Evolutionary conservation across 2,113 vertebrate species (phyloP).

Genomic region (human (Homo sapiens)): GRCh38 chr6:69568501-69569000

Average conservation of each 20-base stretch:
- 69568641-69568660: slow-evolving; percentile 18
- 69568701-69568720: neutral
- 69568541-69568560: neutral
- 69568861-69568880: neutral
- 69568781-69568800: slow-evolving; percentile 31
- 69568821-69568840: neutral
- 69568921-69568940: neutral
- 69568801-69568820: neutral
- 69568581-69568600: neutral
- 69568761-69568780: neutral
- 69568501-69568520: slow-evolving; percentile 9
- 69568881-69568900: neutral
- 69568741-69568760: neutral
- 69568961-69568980: neutral
- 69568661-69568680: neutral
- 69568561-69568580: neutral
- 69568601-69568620: neutral
- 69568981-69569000: neutral
- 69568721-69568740: neutral
- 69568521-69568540: neutral
- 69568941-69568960: neutral
- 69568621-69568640: neutral
- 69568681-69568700: neutral
- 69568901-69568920: neutral
- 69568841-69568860: neutral